Percentiles rank a stretch among this genome's conserved stretches.
phyloP scores from a whole-genome alignment of 2,888 invertebrate species.

The Sminthurinus aureus region DNA sequence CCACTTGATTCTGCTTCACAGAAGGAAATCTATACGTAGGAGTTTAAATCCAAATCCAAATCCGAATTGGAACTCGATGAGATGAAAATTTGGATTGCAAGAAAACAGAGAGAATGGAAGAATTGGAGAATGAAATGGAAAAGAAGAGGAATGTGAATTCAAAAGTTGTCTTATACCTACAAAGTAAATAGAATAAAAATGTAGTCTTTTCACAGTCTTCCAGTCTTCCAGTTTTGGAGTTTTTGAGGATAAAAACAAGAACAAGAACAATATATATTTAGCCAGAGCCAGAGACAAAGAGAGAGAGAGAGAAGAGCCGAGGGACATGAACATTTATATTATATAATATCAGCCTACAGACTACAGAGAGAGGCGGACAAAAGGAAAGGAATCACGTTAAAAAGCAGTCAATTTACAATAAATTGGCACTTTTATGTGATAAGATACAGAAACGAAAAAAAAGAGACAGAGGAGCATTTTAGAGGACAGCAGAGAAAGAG shows the following conservation, averaged over 20 bases:
- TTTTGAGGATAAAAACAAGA: no score
- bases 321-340: no score
- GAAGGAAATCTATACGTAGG: neutral
- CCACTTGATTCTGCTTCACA: no score
- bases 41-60: neutral
- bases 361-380: neutral
- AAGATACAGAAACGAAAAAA: slow-evolving; percentile 16
- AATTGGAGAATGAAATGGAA: neutral
- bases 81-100: neutral
- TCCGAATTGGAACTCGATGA: neutral
- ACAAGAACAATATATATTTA: no score
- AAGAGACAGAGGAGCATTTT: no score
- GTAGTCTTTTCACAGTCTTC: neutral
- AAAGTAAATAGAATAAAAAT: neutral
- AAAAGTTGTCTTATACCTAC: no score
- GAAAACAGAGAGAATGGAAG: neutral
- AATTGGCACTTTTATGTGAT: slow-evolving; percentile 42
- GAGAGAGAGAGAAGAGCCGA: no score
- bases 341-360: neutral
- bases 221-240: no score
- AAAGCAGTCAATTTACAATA: slow-evolving; percentile 43
- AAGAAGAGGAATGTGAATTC: neutral
- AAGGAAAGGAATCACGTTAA: slow-evolving; percentile 27
- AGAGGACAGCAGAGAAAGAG: no score
- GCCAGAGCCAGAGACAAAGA: neutral